Percentiles rank a stretch among this genome's conserved stretches.
Conservation (phyloP, 2,797 vertebrate species). For the Ceryle rudis region DNA sequence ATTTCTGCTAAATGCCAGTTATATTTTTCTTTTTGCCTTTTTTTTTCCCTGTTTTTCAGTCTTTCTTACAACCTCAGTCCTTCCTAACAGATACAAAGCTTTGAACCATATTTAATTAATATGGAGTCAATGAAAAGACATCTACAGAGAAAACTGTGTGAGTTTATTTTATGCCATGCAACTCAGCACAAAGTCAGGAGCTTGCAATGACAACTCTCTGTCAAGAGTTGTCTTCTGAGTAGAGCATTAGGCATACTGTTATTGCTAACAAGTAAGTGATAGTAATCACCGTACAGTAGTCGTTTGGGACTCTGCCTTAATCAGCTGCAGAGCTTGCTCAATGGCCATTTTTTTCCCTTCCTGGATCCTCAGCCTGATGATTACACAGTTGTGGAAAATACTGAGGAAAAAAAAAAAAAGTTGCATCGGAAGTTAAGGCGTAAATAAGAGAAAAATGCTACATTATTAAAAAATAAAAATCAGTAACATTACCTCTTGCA, state of each 20-base stretch:
- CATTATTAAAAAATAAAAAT: neutral
- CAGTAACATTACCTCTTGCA: neutral
- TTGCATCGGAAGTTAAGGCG: neutral
- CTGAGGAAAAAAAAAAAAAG: neutral
- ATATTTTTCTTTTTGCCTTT: neutral
- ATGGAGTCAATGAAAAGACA: neutral
- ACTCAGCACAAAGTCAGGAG: neutral
- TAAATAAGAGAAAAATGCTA: neutral
- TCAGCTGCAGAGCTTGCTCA: neutral
- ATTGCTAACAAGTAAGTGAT: neutral
- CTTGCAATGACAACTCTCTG: neutral
- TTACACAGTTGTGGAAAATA: neutral
- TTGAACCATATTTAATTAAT: neutral
- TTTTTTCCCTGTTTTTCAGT: fast-evolving
- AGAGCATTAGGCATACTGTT: neutral
- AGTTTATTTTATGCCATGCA: neutral
- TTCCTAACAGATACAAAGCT: neutral
- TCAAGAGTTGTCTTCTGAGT: neutral
- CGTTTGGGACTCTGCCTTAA: constrained; percentile 6
- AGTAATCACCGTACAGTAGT: neutral
- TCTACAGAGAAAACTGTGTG: neutral
- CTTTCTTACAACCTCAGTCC: neutral
- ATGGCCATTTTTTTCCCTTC: neutral
- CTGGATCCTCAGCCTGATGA: neutral
- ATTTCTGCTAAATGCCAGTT: neutral